Evolutionary conservation across 2,797 vertebrate genomes (phyloP), one percentile per base, ranked within the genome.

Genomic region (Lagocephalus sceleratus): DNA sequence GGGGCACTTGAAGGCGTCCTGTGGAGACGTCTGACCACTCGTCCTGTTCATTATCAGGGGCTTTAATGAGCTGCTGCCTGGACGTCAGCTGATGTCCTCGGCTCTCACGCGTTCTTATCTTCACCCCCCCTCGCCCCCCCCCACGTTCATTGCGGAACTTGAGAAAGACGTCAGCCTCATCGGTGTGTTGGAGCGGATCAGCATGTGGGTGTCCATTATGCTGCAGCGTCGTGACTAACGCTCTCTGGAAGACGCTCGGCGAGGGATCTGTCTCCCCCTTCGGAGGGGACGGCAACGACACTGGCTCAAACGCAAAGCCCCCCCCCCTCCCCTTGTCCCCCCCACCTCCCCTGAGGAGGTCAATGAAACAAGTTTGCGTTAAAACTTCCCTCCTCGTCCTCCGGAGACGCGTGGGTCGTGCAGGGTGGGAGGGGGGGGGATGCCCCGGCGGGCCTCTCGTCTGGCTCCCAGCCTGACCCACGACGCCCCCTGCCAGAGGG

Each of bases 391-490:
- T 49, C 29, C 40, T 42, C 3, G 5, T n/a, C 16, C 17, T 42
- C 10, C 5, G 3, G 10, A 42, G 19, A 42, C 17, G 40, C 4
- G 40, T 51, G 62, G 53, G 56, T 72, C 77, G 75, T 47, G 40
- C 66, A 82, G 85, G 87, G 7, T 72, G 66, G 64, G 41, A 57
- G 56, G 51, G 56, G 57, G 63, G 48, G 42, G 63, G 55, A 73
- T 51, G 63, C 63, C 69, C 84, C 80, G 63, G 73, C 73, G 60
- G 81, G 77, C 60, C 69, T 32, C 74, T 87, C 81, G 82, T 85
- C 79, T 87, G 85, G 79, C 84, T 78, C 60, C 60, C 60, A 70
- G 86, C 78, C 85, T 71, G 82, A 68, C 68, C 80, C 56, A 65
- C 45, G 47, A 63, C 66, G 70, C 76, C 87, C 83, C 87, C 88